phyloP scores from a whole-genome alignment of 2,113 vertebrate species.

The Myiagra hebetior region DNA sequence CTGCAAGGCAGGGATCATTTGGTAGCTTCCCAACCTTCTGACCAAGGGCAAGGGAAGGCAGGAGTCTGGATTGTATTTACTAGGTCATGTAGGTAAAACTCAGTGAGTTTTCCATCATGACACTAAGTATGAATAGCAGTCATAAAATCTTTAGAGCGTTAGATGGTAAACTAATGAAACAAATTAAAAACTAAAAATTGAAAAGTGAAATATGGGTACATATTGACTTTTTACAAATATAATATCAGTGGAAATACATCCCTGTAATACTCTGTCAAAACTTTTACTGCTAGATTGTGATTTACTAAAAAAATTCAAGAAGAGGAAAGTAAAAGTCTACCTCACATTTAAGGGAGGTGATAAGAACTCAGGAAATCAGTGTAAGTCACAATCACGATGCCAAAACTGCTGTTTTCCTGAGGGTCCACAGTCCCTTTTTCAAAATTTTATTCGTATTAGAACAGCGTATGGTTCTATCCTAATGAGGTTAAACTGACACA shows the following conservation, averaged over 20 bases:
- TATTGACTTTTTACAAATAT: constrained; percentile 11
- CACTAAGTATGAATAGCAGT: neutral
- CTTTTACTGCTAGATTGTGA: neutral
- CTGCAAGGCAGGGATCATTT: neutral
- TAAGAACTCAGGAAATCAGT: neutral
- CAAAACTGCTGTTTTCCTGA: neutral
- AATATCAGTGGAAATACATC: neutral
- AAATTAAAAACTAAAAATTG: constrained; percentile 37
- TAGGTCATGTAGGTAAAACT: neutral
- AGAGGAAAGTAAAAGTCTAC: neutral
- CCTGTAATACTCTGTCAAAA: constrained; percentile 4
- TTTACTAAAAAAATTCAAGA: constrained; percentile 10
- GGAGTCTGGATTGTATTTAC: neutral
- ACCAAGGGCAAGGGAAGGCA: neutral
- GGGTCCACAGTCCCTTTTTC: neutral
- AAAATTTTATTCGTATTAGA: neutral
- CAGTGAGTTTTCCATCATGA: neutral
- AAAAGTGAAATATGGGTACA: constrained; percentile 17
- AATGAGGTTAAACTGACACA: neutral
- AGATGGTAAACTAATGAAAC: constrained; percentile 40
- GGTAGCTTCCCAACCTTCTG: neutral
- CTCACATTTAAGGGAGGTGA: neutral
- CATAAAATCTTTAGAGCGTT: neutral
- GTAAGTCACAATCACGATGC: neutral
- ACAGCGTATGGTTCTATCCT: neutral